These are phyloP conservation scores for Amblyornis subalaris DNA, from an alignment of 2,113 vertebrate genomes.

Conservation along the genomic window DNA sequence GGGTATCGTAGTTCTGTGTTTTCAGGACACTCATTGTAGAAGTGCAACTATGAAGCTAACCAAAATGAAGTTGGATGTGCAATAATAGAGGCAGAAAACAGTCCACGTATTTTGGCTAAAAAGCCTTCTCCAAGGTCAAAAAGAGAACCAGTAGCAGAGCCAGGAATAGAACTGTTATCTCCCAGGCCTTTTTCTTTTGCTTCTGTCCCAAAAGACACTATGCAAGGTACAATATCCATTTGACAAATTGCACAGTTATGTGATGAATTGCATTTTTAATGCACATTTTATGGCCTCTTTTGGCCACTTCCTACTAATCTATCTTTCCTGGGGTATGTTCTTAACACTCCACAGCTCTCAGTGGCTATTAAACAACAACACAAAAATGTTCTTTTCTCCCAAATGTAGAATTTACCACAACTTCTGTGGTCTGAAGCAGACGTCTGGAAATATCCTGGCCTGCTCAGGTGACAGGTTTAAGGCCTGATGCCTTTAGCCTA, in stretches of 20 bases:
- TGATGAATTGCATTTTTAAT: slow-evolving; percentile 65
- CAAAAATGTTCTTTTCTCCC: slow-evolving; percentile 23
- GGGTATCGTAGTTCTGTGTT: neutral
- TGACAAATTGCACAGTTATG: slow-evolving; percentile 58
- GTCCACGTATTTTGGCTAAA: neutral
- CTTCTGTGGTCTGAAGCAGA: neutral
- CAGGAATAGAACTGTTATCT: slow-evolving; percentile 53
- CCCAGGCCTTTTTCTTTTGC: slow-evolving; percentile 44
- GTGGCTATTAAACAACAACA: slow-evolving; percentile 56
- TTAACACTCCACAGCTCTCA: slow-evolving; percentile 43
- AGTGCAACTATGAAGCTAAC: neutral
- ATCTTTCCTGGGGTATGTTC: slow-evolving; percentile 44
- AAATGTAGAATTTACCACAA: slow-evolving; percentile 13
- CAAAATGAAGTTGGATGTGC: neutral
- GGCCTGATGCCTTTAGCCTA: neutral
- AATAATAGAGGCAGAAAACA: neutral
- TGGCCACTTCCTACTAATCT: slow-evolving; percentile 60
- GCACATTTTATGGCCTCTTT: slow-evolving; percentile 60
- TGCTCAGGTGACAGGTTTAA: neutral
- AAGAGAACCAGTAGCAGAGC: slow-evolving; percentile 42
- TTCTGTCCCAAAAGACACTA: slow-evolving; percentile 53
- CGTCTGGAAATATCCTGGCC: neutral
- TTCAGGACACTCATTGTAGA: neutral
- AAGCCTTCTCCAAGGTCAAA: slow-evolving; percentile 42
- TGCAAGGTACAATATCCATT: slow-evolving; percentile 55